phyloP scores from a whole-genome alignment of 2,888 invertebrate species.

The Quadroppia sp. region DNA sequence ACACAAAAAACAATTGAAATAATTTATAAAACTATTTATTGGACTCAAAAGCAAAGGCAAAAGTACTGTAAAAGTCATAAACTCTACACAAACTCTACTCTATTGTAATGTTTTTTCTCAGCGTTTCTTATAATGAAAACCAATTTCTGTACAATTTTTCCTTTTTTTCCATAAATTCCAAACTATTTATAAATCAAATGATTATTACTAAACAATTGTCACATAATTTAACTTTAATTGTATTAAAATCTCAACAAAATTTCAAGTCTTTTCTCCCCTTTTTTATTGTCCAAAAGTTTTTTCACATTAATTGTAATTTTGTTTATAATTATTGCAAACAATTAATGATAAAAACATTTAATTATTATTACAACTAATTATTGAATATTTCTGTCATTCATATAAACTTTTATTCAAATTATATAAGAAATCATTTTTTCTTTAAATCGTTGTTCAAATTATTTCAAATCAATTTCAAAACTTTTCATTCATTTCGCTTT shows the following conservation, averaged over 20 bases:
- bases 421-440: not conserved
- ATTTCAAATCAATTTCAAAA: too few relatives aligned
- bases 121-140: not conserved
- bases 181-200: not conserved
- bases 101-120: slow-evolving; percentile 12
- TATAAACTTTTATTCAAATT: not conserved
- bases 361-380: not conserved
- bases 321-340: not conserved
- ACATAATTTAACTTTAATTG: slow-evolving; percentile 2
- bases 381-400: slow-evolving; percentile 11
- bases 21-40: not conserved
- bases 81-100: not conserved
- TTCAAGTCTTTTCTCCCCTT: not conserved
- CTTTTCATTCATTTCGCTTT: too few relatives aligned
- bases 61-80: not conserved
- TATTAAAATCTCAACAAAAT: not conserved
- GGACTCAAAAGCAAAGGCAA: not conserved
- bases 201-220: not conserved
- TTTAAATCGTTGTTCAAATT: not conserved
- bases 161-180: slow-evolving; percentile 6
- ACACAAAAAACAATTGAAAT: not conserved
- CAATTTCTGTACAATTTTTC: slow-evolving; percentile 10
- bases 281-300: not conserved
- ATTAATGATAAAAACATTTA: not conserved
- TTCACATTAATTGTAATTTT: not conserved